Base-by-base conservation (phyloP, 2,113 vertebrate genomes). In the Xiphias gladius region DNA sequence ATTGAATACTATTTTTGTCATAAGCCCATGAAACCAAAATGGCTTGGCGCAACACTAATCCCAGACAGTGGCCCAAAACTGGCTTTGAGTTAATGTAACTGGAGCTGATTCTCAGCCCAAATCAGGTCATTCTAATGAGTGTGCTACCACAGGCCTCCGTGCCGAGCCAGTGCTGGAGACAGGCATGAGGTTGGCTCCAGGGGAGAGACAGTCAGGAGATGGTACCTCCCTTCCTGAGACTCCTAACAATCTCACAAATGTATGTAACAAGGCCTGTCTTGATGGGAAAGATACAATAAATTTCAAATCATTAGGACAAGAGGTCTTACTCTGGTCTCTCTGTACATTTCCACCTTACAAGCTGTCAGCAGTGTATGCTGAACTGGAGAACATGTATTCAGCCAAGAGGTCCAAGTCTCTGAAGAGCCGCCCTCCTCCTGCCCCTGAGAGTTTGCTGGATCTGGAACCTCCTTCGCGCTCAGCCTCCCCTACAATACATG, bases 211-310 rank as follows among this genome's bases (percentile, higher is more conserved):
- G 92, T 98, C 98, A 7, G 98, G 98, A 0, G 98, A 99, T 0
- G 98, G 98, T 76, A 99, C 98, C 0, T 99, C 98, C 72, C 96
- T 99, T 37, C 98, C 98, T 0, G 98, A 99, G 94, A 99, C 97
- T 0, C 95, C 98, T 94, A 92, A 99, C 85, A 99, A 99, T 90
- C 97, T 99, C 73, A 97, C 92, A 48, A 94, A 94, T 88, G 93
- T 94, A 92, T 9, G 90, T 89, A 86, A 28, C 58, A 8, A 30
- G 13, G 37, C n/a, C 76, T 11, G 5, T 17, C 52, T 73, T 63
- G 30, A 72, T 26, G 11, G 30, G 24, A 68, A 54, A 48, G 10
- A 66, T 24, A 11, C 4, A 61, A 2, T 43, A n/a, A 41, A 84
- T 64, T 50, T 77, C 19, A 74, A 20, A 11, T 16, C 19, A 57